Evolutionary conservation across 37 sponge, comb jelly and placozoan species (phyloP), one percentile per base, ranked within the genome.

Genomic region (Theonella swinhoei): DNA sequence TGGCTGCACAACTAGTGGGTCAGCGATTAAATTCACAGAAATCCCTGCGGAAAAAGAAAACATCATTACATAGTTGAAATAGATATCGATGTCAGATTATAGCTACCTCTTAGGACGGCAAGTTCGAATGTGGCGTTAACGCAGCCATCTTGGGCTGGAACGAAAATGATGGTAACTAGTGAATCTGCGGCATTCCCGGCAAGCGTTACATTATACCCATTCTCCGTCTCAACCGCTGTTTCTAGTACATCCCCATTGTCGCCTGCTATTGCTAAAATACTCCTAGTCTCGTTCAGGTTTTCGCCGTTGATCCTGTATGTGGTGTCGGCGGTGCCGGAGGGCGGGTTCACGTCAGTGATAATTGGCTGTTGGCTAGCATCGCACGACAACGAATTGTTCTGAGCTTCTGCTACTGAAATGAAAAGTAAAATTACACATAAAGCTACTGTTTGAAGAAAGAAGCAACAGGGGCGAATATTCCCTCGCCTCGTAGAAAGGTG

Each of bases 271-370:
- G 24, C 32, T 8, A 78, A 17, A 47, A 47, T 47, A 47, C 54
- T 47, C 11, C 54, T 14, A 14, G 54, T 74, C 43, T 62, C 64
- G 66, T 74, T 30, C 59, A 87, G 61, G 11, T 30, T 36, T 7
- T 63, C 34, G 54, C 87, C 87, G 4, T 25, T 24, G 39, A 87
- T 66, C 22, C n/a, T 30, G 80, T 66, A 87, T 0, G 4, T 11
- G 29, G 30, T 29, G 3, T 35, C 68, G 1, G 64, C 42, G 0
- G 80, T 74, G 63, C 83, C 83, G 25, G 83, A 63, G 42, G 83
- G 83, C 66, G 83, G 83, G 23, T 64, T 42, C 24, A 83, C 3
- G 14, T 17, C 17, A n/a, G 11, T 9, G 31, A 74, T 62, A 33
- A 64, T 33, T 5, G 83, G 83, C 66, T 83, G 83, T 4, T 41